Percentiles rank a stretch among this genome's conserved stretches.
Evolutionary conservation across 1,140 invertebrate species (phyloP).

Genomic region (Bombus haemorrhoidalis): DNA sequence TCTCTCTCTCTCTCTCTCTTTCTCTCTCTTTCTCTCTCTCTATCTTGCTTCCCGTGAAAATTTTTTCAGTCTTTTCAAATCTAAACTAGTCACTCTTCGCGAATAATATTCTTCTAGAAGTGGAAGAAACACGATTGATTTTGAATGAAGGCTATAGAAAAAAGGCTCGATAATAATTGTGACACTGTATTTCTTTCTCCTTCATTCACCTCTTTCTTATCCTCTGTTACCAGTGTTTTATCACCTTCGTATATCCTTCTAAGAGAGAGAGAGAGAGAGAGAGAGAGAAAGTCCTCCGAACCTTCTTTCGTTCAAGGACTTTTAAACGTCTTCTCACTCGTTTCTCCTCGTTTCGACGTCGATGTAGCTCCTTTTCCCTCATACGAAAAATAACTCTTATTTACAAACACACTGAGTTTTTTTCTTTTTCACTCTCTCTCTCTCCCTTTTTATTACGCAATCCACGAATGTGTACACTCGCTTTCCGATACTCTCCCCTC

Average conservation of each 20-base stretch:
- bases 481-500: neutral
- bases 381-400: slow-evolving; percentile 71
- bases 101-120: slow-evolving; percentile 24
- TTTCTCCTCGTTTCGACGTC: slow-evolving; percentile 47
- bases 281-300: slow-evolving; percentile 52
- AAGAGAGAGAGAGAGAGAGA: slow-evolving; percentile 42
- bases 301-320: slow-evolving; percentile 54
- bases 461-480: slow-evolving; percentile 24
- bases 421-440: slow-evolving; percentile 49
- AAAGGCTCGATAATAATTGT: slow-evolving; percentile 41
- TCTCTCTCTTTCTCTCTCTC: neutral
- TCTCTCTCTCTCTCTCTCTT: neutral
- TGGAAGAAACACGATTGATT: slow-evolving; percentile 55
- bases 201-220: slow-evolving; percentile 19
- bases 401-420: slow-evolving; percentile 57
- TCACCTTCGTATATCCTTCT: slow-evolving; percentile 23
- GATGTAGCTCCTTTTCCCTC: slow-evolving; percentile 53
- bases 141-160: slow-evolving; percentile 48
- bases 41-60: slow-evolving; percentile 4
- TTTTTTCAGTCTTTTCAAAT: slow-evolving; percentile 18
- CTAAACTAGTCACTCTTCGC: slow-evolving; percentile 45
- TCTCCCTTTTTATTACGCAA: slow-evolving; percentile 38
- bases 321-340: slow-evolving; percentile 52
- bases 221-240: slow-evolving; percentile 1
- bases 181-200: slow-evolving; percentile 32